A percentile compares a stretch with the other conserved stretches of the same genome.
Evolutionary conservation across 2,113 vertebrate species (phyloP).

Genomic region (Eretmochelys imbricata): DNA sequence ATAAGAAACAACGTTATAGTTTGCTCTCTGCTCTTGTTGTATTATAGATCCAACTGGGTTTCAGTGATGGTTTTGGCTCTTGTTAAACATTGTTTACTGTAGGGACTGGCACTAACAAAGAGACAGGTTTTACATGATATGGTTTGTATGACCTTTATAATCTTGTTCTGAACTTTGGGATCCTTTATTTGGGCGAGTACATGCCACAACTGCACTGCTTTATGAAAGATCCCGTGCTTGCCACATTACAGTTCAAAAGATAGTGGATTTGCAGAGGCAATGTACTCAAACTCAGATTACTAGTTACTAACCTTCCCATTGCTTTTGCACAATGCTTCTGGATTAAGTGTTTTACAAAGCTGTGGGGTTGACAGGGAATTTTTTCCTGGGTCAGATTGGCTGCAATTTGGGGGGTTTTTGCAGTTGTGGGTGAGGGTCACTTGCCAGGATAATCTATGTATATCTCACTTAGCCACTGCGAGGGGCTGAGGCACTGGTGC

Average conservation of each 20-base stretch:
- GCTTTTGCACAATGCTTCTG: background rate
- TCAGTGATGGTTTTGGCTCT: background rate
- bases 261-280: background rate
- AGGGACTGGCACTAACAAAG: background rate
- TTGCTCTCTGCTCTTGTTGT: background rate
- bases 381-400: background rate
- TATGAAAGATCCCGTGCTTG: background rate
- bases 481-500: background rate
- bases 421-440: background rate
- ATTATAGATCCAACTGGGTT: background rate
- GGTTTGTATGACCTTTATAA: background rate
- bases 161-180: background rate
- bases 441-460: background rate
- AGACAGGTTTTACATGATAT: background rate
- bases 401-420: background rate
- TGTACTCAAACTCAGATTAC: background rate
- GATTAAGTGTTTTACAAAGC: slow-evolving; percentile 3
- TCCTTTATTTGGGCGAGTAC: accelerated
- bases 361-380: accelerated
- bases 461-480: background rate
- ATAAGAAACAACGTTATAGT: background rate
- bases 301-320: background rate
- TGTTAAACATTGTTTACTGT: background rate
- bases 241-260: accelerated
- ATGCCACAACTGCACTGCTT: accelerated